phyloP scores from a whole-genome alignment of 2,113 vertebrate species.

The Notechis scutatus region DNA sequence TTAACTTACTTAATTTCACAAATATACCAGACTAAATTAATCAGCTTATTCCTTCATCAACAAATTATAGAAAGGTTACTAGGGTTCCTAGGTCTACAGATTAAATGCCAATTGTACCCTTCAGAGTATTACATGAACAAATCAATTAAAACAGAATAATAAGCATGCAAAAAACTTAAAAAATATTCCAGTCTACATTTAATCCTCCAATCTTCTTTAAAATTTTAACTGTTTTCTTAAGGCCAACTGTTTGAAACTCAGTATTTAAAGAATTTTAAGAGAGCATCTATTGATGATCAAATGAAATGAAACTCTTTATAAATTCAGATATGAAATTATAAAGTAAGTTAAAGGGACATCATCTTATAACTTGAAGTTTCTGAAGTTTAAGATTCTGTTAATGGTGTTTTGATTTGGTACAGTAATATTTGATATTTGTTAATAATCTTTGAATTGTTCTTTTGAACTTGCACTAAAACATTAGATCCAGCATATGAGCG shows the following conservation, averaged over 20 bases:
- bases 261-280: constrained; percentile 24
- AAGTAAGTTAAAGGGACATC: constrained; percentile 58
- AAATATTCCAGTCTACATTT: constrained; percentile 39
- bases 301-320: constrained; percentile 39
- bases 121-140: constrained; percentile 42
- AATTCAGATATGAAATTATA: constrained; percentile 25
- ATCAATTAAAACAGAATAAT: constrained; percentile 38
- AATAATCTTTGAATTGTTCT: not conserved
- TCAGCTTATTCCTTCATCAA: constrained; percentile 37
- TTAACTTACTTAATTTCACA: constrained; percentile 44
- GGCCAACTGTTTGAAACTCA: constrained; percentile 45
- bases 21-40: constrained; percentile 30
- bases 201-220: constrained; percentile 49
- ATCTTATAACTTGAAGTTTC: constrained; percentile 36
- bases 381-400: too few relatives aligned
- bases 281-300: constrained; percentile 21
- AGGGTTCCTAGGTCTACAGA: constrained; percentile 22
- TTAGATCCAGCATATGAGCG: not conserved
- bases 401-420: not conserved
- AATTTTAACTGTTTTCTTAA: constrained; percentile 13
- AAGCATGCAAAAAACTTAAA: constrained; percentile 43
- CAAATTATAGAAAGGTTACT: constrained; percentile 42
- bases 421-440: not conserved
- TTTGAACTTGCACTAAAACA: not conserved
- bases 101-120: constrained; percentile 45